Percentiles rank a stretch among this genome's conserved stretches.
phyloP scores from a whole-genome alignment of 2,797 vertebrate genomes.

The Protonibea diacanthus region DNA sequence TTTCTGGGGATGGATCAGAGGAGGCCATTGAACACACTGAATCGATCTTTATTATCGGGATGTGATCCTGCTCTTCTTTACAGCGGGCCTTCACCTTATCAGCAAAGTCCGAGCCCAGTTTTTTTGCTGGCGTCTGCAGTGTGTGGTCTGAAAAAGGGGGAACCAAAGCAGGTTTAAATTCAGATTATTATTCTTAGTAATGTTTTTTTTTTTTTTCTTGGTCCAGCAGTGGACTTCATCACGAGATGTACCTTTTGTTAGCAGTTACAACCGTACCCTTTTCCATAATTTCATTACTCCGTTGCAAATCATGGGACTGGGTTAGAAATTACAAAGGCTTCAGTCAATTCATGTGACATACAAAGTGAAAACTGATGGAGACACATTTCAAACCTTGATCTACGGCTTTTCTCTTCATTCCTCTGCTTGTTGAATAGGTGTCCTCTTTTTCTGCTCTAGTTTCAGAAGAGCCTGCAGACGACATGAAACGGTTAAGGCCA shows the following conservation, averaged over 20 bases:
- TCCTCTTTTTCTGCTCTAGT: conserved; percentile 31
- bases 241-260: conserved; percentile 28
- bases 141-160: conserved; percentile 53
- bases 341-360: conserved; percentile 60
- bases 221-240: not conserved
- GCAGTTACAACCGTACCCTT: conserved; percentile 7
- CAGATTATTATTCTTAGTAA: not conserved
- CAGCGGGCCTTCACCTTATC: conserved; percentile 56
- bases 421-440: conserved; percentile 40
- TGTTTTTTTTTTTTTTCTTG: not conserved
- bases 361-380: conserved; percentile 41
- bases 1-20: conserved; percentile 46
- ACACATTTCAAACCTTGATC: conserved; percentile 80
- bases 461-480: conserved; percentile 57
- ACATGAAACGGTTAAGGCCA: not conserved
- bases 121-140: conserved; percentile 56
- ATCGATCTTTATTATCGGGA: conserved; percentile 85
- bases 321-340: conserved; percentile 40
- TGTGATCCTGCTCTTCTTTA: conserved; percentile 84
- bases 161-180: conserved; percentile 6
- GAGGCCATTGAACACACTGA: conserved; percentile 84
- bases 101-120: conserved; percentile 38
- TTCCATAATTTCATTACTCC: conserved; percentile 64
- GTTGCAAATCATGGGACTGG: conserved; percentile 72
- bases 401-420: conserved; percentile 82